Evolutionary conservation across 2,888 invertebrate species (phyloP), one percentile per base, ranked within the genome.

Genomic region (Trachelus iudaicus): DNA sequence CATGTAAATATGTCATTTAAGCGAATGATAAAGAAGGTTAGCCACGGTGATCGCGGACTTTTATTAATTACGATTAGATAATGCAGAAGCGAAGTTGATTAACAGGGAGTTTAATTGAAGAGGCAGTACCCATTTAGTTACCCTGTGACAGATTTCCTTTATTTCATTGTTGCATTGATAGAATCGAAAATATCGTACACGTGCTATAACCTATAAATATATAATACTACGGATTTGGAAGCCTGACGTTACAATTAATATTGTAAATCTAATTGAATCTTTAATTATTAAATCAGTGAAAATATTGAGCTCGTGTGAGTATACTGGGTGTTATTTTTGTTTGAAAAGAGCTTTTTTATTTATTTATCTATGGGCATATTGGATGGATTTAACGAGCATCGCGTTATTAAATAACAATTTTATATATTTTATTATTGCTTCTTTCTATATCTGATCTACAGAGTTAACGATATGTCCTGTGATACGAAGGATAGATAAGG

Each of bases 1-100:
- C 68, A 30, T 40, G 75, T 69, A 73, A 76, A 76, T 75, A 73
- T 76, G 71, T 30, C 69, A 68, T 75, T 34, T 75, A 68, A 15
- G 23, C 4, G 74, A 35, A 35, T 11, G 35, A 74, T 34, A 74
- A 33, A 34, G 23, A 73, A 34, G n/a, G 12, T 74, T 71, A 1
- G 35, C 13, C 34, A 13, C 11, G 23, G 11, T 34, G 56, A 23
- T 56, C 23, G 23, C 0, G 23, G 56, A 23, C 23, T 6, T 23
- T 56, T 56, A 56, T 56, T 56, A 56, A 56, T 56, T 56, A 56
- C 23, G 6, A 15, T 56, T 56, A 9, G 56, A 56, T 9, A 23
- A 56, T 56, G 9, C 56, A 56, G 23, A 15, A 56, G 56, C 9
- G 9, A 56, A 56, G 9, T 56, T 56, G 23, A 56, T 23, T 9